These are phyloP conservation scores for Lordiphosa mommai DNA, from an alignment of 1,140 invertebrate genomes.

Conservation along the genomic window DNA sequence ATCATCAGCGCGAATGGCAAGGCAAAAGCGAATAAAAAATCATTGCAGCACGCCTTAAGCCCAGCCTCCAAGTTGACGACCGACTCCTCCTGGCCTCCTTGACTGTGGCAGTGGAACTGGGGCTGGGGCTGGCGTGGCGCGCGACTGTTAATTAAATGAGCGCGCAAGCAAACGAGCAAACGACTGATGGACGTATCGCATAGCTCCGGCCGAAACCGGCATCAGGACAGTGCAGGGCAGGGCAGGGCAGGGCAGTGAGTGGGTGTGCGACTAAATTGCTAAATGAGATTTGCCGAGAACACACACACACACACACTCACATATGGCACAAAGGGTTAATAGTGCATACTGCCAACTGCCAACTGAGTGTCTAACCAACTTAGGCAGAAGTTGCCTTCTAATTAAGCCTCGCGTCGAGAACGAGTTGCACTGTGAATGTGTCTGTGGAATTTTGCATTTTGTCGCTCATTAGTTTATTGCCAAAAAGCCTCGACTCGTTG, in stretches of 20 bases:
- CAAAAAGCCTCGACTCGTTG: conserved; percentile 29
- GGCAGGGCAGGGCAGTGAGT: conserved; percentile 40
- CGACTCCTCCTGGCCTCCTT: conserved; percentile 1
- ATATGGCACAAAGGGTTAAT: conserved; percentile 72
- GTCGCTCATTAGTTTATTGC: conserved; percentile 77
- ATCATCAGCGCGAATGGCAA: conserved; percentile 14
- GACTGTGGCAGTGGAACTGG: conserved; percentile 2
- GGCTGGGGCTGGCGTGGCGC: conserved; percentile 57
- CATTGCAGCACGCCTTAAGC: conserved; percentile 55
- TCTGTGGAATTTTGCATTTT: conserved; percentile 60
- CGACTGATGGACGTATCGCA: conserved; percentile 59
- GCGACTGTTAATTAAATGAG: conserved; percentile 77
- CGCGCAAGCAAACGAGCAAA: conserved; percentile 76
- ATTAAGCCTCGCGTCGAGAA: conserved; percentile 46
- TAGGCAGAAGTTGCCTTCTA: conserved; percentile 56
- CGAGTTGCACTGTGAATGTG: conserved; percentile 54
- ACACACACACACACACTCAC: conserved; percentile 10
- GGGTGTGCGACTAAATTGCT: conserved; percentile 78
- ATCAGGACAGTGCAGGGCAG: neutral
- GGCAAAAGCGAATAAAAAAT: conserved; percentile 25
- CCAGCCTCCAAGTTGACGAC: conserved; percentile 15
- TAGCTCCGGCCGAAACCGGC: conserved; percentile 1
- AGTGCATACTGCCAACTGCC: conserved; percentile 48
- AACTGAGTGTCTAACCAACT: conserved; percentile 66
- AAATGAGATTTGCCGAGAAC: conserved; percentile 67